phyloP scores from a whole-genome alignment of 2,113 vertebrate genomes.

The Catagonus wagneri region DNA sequence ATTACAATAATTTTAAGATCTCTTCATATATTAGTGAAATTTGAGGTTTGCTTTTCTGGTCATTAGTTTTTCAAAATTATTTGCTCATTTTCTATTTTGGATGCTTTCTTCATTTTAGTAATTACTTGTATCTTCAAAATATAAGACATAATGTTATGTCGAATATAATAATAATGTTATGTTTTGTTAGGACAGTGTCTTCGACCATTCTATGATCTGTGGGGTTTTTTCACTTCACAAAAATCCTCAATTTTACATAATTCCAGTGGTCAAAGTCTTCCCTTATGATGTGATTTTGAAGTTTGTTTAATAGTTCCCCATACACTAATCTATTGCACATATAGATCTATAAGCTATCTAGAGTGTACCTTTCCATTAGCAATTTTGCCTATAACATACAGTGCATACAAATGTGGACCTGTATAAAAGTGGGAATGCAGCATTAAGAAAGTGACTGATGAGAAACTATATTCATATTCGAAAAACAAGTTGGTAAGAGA shows the following conservation, averaged over 20 bases:
- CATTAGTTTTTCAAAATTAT: not conserved
- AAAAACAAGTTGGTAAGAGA: conserved; percentile 61
- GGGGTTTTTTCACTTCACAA: not conserved
- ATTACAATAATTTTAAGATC: not conserved
- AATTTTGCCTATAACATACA: not conserved
- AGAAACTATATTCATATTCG: not conserved
- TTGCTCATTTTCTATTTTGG: conserved; percentile 7
- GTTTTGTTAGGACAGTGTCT: not conserved
- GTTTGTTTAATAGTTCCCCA: not conserved
- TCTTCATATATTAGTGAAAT: not conserved
- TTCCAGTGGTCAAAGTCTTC: not conserved
- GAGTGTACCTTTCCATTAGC: not conserved
- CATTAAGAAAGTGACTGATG: conserved; percentile 35
- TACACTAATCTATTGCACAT: not conserved
- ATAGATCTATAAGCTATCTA: not conserved
- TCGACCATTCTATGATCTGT: not conserved
- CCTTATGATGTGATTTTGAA: not conserved
- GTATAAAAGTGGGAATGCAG: not conserved
- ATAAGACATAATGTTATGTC: not conserved
- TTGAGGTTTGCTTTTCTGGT: not conserved
- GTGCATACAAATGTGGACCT: not conserved
- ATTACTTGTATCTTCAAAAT: not conserved
- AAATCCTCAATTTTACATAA: not conserved
- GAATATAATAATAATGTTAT: not conserved
- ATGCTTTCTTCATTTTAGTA: not conserved